phyloP scores from a whole-genome alignment of 2,888 invertebrate species.

The Tupiocoris notatus region DNA sequence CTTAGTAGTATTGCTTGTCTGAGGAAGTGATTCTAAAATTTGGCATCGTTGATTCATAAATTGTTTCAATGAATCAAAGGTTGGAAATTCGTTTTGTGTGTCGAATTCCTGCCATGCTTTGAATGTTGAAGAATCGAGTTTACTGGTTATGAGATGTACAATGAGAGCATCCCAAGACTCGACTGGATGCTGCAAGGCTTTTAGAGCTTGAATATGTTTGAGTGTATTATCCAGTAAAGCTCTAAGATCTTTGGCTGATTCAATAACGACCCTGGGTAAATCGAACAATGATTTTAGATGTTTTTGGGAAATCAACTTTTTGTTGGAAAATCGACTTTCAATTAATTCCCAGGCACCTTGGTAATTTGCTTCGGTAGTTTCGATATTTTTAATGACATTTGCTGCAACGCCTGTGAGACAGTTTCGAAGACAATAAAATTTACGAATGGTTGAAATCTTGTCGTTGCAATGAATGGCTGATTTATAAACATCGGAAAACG shows the following conservation, averaged over 20 bases:
- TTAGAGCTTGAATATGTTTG: conserved; percentile 21
- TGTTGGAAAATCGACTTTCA: neutral
- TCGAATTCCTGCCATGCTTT: conserved; percentile 1
- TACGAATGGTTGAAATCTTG: neutral
- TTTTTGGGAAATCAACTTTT: conserved; percentile 46
- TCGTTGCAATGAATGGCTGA: conserved; percentile 3
- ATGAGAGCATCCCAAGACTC: conserved; percentile 35
- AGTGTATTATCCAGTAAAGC: neutral
- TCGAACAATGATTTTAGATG: conserved; percentile 27
- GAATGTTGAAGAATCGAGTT: neutral
- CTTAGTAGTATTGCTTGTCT: neutral
- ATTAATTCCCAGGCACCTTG: neutral
- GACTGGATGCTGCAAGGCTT: conserved; percentile 18
- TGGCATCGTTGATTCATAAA: conserved; percentile 13
- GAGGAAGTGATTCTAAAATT: conserved; percentile 12
- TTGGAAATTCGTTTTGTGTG: neutral
- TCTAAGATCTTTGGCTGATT: conserved; percentile 53
- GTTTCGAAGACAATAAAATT: conserved; percentile 1
- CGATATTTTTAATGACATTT: conserved; percentile 1
- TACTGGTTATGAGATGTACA: conserved; percentile 1
- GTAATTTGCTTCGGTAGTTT: neutral
- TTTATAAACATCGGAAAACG: neutral
- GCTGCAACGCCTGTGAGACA: conserved; percentile 6
- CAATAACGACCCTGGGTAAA: conserved; percentile 19
- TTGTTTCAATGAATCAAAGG: neutral